Evolutionary conservation across 2,797 vertebrate species (phyloP).

Genomic region (Pipistrellus pygmaeus): DNA sequence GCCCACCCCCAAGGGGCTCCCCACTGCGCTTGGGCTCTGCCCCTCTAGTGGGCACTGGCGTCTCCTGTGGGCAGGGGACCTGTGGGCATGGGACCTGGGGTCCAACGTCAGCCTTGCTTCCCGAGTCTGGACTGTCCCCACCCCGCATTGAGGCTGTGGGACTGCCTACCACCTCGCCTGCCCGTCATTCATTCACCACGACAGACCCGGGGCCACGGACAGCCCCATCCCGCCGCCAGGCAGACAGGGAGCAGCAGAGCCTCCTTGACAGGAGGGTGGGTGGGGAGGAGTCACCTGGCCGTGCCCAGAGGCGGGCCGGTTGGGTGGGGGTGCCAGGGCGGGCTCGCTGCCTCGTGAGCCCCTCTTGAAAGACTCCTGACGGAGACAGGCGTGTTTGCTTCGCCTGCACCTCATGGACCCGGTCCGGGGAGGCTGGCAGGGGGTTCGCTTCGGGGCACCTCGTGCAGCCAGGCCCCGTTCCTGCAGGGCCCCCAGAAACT

Average conservation of each 20-base stretch:
- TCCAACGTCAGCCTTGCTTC: not conserved
- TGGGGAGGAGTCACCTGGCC: not conserved
- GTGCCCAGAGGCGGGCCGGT: fast-evolving
- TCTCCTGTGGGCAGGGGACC: not conserved
- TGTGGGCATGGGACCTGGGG: fast-evolving
- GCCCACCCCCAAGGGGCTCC: fast-evolving
- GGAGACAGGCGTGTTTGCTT: fast-evolving
- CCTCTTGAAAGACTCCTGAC: not conserved
- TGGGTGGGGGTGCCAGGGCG: too few species aligned
- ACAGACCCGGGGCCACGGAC: not conserved
- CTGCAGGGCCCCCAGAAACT: not conserved
- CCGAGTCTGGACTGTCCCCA: not conserved
- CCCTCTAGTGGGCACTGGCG: fast-evolving
- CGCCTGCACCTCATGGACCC: not conserved
- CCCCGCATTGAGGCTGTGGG: too few species aligned
- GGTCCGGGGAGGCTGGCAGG: not conserved
- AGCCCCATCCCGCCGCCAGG: too few species aligned
- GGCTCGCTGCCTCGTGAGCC: not conserved
- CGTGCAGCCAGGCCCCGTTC: not conserved
- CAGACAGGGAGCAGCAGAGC: not conserved
- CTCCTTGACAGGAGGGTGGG: fast-evolving
- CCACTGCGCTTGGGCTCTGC: fast-evolving
- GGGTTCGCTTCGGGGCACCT: not conserved
- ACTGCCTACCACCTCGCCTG: not conserved
- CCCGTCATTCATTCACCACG: not conserved